These are phyloP conservation scores for Stenoptilia bipunctidactyla DNA, from an alignment of 2,888 invertebrate species.

Conservation along the genomic window DNA sequence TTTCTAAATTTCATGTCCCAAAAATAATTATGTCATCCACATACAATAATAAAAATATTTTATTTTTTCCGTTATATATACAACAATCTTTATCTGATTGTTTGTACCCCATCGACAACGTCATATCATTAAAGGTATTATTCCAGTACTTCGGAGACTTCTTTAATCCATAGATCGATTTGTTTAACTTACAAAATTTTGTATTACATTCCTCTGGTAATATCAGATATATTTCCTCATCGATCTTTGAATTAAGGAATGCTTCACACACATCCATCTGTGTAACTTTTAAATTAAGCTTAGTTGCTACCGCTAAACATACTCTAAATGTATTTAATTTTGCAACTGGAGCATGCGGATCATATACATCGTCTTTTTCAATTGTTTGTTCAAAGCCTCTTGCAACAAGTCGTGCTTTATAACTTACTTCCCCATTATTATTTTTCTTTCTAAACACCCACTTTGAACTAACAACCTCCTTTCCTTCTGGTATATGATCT, in stretches of 20 bases:
- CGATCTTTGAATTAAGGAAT: not conserved
- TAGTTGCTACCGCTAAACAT: not conserved
- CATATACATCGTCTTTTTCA: not conserved
- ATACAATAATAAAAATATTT: not conserved
- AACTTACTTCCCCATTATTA: not conserved
- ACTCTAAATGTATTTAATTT: too few relatives aligned
- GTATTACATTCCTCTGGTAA: not conserved
- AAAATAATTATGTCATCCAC: too few relatives aligned
- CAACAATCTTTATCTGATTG: not conserved
- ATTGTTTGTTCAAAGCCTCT: not conserved
- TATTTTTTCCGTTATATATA: not conserved
- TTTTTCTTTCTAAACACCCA: not conserved
- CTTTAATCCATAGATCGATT: too few relatives aligned
- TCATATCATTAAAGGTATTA: not conserved
- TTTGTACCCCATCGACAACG: not conserved
- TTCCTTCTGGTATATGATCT: not conserved
- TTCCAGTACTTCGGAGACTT: too few relatives aligned
- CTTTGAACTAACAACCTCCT: not conserved
- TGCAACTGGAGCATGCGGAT: not conserved
- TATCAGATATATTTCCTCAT: not conserved
- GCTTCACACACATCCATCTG: not conserved
- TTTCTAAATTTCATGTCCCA: too few relatives aligned
- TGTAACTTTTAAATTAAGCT: not conserved
- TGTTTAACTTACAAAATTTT: not conserved
- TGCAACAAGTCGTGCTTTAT: not conserved